Percentiles rank a stretch among this genome's conserved stretches.
Evolutionary conservation across 2,113 vertebrate genomes (phyloP).

Genomic region (western clawed frog (Xenopus tropicalis)): UCB_Xtro_10.0 CM004444.2:2649001-2649500

Average conservation of each 20-base stretch:
- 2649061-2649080: conserved; percentile 95
- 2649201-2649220: background rate
- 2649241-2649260: background rate
- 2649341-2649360: too few relatives aligned
- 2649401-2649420: too few relatives aligned
- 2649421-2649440: too few relatives aligned
- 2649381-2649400: too few relatives aligned
- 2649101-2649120: conserved; percentile 95
- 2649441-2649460: too few relatives aligned
- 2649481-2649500: too few relatives aligned
- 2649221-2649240: background rate
- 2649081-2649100: conserved; percentile 92
- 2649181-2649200: conserved; percentile 24
- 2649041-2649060: conserved; percentile 97
- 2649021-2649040: conserved; percentile 87
- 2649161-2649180: conserved; percentile 89
- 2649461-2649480: too few relatives aligned
- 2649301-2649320: too few relatives aligned
- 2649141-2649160: conserved; percentile 85
- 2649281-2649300: too few relatives aligned
- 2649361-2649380: too few relatives aligned
- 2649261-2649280: background rate
- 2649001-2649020: background rate
- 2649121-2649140: conserved; percentile 95
- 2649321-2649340: too few relatives aligned